phyloP scores from a whole-genome alignment of 2,113 vertebrate genomes.

The Zosterops hypoxanthus region DNA sequence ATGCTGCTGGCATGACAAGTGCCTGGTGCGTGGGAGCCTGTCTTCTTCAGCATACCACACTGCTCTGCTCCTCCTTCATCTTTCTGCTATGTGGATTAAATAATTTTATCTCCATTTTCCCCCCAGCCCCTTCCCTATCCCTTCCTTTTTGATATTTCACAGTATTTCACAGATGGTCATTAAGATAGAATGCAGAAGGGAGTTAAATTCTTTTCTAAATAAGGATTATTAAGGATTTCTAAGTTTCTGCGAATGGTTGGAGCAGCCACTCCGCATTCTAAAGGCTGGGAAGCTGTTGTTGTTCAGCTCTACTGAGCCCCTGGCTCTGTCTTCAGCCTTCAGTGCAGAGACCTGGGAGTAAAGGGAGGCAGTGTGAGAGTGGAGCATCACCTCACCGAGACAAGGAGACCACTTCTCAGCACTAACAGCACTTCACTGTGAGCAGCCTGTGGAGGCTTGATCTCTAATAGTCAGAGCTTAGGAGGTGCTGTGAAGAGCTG shows the following conservation, averaged over 20 bases:
- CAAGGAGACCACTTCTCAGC: neutral
- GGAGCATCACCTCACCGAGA: neutral
- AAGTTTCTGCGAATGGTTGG: neutral
- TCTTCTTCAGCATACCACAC: neutral
- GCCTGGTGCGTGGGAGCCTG: neutral
- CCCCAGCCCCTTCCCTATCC: neutral
- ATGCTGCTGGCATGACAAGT: neutral
- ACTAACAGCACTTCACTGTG: neutral
- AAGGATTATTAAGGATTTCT: neutral
- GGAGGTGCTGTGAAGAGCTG: neutral
- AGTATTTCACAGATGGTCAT: neutral
- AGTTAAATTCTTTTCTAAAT: neutral
- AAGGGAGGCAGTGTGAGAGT: neutral
- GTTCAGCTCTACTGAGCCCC: neutral
- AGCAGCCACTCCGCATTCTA: neutral
- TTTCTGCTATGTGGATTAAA: neutral
- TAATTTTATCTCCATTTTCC: neutral
- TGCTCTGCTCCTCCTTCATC: neutral
- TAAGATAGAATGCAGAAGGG: neutral
- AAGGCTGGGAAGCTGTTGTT: neutral
- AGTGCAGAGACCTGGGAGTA: fast-evolving
- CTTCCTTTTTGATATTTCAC: neutral
- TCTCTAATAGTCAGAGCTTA: neutral
- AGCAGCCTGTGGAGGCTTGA: neutral
- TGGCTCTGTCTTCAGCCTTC: neutral